Evolutionary conservation across 1,140 invertebrate genomes (phyloP).

Genomic region (Pollicipes pollicipes): DNA sequence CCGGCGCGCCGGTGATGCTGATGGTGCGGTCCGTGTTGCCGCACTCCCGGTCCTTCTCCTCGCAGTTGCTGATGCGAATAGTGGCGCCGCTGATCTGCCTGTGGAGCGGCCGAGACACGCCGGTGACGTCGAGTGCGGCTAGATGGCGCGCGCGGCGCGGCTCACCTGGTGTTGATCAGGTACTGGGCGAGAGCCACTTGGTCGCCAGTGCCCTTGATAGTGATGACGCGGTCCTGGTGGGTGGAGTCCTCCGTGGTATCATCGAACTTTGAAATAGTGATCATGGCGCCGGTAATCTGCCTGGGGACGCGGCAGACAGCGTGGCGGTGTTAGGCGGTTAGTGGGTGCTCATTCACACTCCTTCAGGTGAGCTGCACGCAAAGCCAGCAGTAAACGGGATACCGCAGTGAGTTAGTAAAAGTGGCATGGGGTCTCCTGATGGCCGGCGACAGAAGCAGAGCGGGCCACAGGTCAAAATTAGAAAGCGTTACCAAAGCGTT

Average conservation of each 20-base stretch:
- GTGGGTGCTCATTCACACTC: no score
- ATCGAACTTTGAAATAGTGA: conserved; percentile 94
- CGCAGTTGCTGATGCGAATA: conserved; percentile 92
- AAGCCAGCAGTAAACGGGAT: no score
- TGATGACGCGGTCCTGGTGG: conserved; percentile 84
- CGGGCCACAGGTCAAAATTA: no score
- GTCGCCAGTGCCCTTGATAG: conserved; percentile 89
- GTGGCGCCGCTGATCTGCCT: conserved; percentile 89
- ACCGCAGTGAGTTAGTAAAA: no score
- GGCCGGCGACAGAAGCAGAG: no score
- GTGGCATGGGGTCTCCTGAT: no score
- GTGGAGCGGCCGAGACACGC: not conserved
- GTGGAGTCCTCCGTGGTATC: conserved; percentile 61
- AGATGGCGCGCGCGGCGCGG: not conserved
- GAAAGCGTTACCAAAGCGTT: no score
- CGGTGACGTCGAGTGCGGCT: not conserved
- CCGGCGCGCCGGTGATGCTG: conserved; percentile 85
- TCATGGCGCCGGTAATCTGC: conserved; percentile 93
- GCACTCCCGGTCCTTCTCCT: conserved; percentile 66
- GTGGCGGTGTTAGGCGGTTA: no score
- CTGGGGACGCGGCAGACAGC: conserved; percentile 29
- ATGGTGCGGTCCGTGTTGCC: conserved; percentile 85
- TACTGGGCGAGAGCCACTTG: conserved; percentile 91
- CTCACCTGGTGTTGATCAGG: conserved; percentile 94
- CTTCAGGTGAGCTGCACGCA: no score